phyloP scores from a whole-genome alignment of 2,113 vertebrate species.

The Alouatta palliata region DNA sequence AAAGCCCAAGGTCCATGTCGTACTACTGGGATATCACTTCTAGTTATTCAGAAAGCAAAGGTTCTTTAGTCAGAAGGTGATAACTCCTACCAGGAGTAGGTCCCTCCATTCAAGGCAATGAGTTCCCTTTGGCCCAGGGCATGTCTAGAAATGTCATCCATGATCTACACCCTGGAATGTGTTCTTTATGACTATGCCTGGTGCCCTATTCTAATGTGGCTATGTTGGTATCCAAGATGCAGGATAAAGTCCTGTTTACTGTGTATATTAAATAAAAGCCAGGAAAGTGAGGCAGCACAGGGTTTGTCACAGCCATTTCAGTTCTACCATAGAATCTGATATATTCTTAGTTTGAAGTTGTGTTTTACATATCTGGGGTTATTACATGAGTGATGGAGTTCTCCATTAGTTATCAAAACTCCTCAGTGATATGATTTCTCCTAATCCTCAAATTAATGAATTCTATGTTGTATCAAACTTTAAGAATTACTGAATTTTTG shows the following conservation, averaged over 20 bases:
- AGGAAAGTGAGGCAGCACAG: background rate
- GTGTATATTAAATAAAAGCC: background rate
- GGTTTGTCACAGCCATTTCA: background rate
- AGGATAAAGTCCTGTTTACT: background rate
- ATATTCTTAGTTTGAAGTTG: background rate
- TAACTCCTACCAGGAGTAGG: no score
- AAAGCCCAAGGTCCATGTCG: no score
- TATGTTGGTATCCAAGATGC: no score
- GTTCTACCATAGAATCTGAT: background rate
- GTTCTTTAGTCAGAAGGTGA: no score
- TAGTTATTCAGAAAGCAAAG: no score
- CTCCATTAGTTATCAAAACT: background rate
- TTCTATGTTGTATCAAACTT: background rate
- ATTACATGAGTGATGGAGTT: background rate
- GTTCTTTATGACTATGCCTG: no score
- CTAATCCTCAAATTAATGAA: background rate
- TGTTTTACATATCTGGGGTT: background rate
- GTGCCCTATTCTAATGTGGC: no score
- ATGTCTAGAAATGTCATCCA: no score
- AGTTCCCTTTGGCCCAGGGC: no score
- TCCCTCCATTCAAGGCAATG: no score
- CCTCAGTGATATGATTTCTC: background rate
- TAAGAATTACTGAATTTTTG: background rate
- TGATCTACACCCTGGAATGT: no score
- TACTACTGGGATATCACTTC: no score